Evolutionary conservation across 2,797 vertebrate genomes (phyloP).

Genomic region (Pygocentrus nattereri): DNA sequence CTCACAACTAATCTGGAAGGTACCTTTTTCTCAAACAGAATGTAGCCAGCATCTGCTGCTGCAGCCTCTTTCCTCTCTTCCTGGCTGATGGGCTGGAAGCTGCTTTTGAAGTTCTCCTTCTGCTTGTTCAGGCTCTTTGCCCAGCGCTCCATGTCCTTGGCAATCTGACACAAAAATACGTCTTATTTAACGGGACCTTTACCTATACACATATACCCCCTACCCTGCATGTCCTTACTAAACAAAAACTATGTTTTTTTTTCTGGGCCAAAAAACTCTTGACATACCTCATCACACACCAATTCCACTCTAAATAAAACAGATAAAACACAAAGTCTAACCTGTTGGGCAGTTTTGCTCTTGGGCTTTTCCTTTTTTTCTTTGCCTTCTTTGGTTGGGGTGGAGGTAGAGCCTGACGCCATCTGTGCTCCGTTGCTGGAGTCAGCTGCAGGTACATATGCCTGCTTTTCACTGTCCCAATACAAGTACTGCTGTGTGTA

Average conservation of each 20-base stretch:
- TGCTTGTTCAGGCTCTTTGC: conserved; percentile 99
- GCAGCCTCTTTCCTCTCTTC: conserved; percentile 95
- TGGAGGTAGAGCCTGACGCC: conserved; percentile 71
- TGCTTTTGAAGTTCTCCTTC: conserved; percentile 96
- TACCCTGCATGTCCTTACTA: background rate
- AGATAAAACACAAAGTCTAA: conserved; percentile 55
- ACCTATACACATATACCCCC: too few species aligned
- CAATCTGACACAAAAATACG: conserved; percentile 82
- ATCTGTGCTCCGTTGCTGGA: conserved; percentile 53
- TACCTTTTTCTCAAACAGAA: conserved; percentile 98
- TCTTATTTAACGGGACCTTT: background rate
- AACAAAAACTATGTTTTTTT: background rate
- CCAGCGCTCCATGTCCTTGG: conserved; percentile 99
- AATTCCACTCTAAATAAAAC: too few species aligned
- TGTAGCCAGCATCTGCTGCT: conserved; percentile 94
- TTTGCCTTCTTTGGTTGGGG: conserved; percentile 90
- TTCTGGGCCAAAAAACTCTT: too few species aligned
- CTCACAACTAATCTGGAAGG: background rate
- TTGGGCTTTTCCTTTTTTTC: conserved; percentile 99
- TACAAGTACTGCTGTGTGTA: conserved; percentile 98
- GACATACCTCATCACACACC: too few species aligned
- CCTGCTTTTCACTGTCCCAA: conserved; percentile 96
- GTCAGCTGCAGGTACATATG: conserved; percentile 87
- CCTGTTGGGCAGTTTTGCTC: conserved; percentile 98
- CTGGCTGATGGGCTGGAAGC: conserved; percentile 93